phyloP scores from a whole-genome alignment of 30 jellyfish, hydroid and myxozoan genomes.

The Hydra vulgaris region DNA sequence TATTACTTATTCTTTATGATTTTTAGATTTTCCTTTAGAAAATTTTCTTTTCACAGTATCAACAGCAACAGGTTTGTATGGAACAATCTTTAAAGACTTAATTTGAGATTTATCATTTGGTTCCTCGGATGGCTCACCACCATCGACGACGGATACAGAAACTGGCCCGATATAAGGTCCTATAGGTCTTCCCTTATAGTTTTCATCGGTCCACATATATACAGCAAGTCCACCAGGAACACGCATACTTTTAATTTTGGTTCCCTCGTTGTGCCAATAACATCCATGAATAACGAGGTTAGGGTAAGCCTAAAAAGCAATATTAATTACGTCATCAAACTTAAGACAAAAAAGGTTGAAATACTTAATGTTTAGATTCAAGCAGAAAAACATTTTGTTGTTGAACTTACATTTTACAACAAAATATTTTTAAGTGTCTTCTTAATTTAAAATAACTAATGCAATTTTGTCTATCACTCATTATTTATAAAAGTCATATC shows the following conservation, averaged over 20 bases:
- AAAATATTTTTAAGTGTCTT: no score
- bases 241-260: conserved; percentile 19
- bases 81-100: not conserved
- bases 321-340: not conserved
- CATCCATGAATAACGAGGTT: conserved; percentile 5
- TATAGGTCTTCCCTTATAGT: conserved; percentile 1
- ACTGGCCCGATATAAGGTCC: conserved; percentile 27
- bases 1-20: no score
- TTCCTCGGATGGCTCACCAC: conserved; percentile 5
- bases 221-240: conserved; percentile 21
- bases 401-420: no score
- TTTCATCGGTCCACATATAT: conserved; percentile 8
- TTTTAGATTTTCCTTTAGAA: not conserved
- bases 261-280: conserved; percentile 10
- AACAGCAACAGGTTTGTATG: not conserved
- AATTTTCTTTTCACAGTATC: not conserved
- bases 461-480: no score
- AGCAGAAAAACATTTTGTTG: no score
- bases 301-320: not conserved
- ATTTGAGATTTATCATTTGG: not conserved
- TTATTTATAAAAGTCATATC: no score
- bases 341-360: no score
- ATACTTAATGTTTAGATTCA: no score
- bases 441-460: no score
- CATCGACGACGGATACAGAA: conserved; percentile 1